Conservation (phyloP, 2,113 vertebrate species). For the Ifrita kowaldi region DNA sequence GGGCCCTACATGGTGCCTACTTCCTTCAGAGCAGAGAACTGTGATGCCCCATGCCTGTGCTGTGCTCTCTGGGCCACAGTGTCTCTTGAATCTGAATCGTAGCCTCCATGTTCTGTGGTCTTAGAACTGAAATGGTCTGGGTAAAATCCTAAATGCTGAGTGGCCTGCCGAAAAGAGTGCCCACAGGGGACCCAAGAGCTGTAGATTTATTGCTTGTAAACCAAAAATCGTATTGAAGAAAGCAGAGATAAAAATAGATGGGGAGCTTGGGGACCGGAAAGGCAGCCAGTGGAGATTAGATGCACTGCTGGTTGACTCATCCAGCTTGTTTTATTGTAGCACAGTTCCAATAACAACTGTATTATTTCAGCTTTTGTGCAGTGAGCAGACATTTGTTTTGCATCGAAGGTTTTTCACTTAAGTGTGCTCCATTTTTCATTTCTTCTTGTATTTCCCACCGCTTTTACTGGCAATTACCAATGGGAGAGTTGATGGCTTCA, state of each 20-base stretch:
- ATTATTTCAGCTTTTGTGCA: slow-evolving; percentile 61
- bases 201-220: slow-evolving; percentile 69
- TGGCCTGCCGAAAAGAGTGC: slow-evolving; percentile 47
- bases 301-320: slow-evolving; percentile 63
- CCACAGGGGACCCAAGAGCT: slow-evolving; percentile 19
- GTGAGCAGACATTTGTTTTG: slow-evolving; percentile 52
- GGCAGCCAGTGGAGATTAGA: slow-evolving; percentile 73
- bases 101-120: background rate
- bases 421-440: slow-evolving; percentile 42
- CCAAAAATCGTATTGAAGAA: slow-evolving; percentile 63
- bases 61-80: background rate
- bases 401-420: slow-evolving; percentile 50
- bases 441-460: background rate
- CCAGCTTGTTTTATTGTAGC: slow-evolving; percentile 63
- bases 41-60: background rate
- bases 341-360: slow-evolving; percentile 61
- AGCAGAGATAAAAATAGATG: slow-evolving; percentile 69
- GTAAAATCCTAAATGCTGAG: slow-evolving; percentile 37
- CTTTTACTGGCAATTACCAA: slow-evolving; percentile 21
- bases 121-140: background rate
- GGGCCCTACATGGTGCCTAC: rapidly evolving
- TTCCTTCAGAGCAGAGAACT: background rate
- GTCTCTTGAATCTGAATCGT: background rate
- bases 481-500: slow-evolving; percentile 1
- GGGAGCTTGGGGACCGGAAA: slow-evolving; percentile 58